These are phyloP conservation scores for Dipodomys ordii DNA, from an alignment of 2,113 vertebrate species.

Conservation along the genomic window DNA sequence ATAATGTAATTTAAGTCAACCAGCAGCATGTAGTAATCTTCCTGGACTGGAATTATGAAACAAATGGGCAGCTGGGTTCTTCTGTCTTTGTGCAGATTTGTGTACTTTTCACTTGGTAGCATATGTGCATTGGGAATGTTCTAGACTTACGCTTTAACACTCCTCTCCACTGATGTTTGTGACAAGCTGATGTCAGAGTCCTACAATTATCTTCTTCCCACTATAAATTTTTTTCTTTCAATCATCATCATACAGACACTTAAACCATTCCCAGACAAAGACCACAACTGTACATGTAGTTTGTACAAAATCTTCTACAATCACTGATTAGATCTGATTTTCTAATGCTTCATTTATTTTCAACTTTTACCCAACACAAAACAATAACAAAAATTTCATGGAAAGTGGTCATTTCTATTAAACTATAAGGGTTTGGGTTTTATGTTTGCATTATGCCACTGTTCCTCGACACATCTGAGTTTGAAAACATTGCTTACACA, in stretches of 20 bases:
- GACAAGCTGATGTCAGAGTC: neutral
- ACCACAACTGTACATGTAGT: neutral
- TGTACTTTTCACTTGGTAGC: neutral
- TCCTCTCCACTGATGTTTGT: neutral
- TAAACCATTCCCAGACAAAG: conserved; percentile 11
- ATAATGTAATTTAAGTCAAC: conserved; percentile 31
- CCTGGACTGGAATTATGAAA: neutral
- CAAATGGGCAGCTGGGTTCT: neutral
- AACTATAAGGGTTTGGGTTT: neutral
- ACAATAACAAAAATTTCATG: neutral
- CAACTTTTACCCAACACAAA: neutral
- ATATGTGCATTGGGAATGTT: neutral
- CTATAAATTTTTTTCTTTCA: conserved; percentile 43
- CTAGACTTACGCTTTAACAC: neutral
- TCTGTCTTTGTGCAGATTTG: neutral
- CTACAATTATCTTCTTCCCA: neutral
- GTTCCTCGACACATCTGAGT: neutral
- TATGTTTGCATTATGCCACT: neutral
- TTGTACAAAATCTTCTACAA: neutral
- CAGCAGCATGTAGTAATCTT: neutral
- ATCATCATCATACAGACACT: conserved; percentile 17
- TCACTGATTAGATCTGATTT: neutral
- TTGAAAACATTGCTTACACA: neutral
- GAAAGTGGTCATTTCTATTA: neutral
- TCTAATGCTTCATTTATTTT: neutral